Evolutionary conservation across 2,113 vertebrate genomes (phyloP).

Genomic region (Zosterops hypoxanthus): DNA sequence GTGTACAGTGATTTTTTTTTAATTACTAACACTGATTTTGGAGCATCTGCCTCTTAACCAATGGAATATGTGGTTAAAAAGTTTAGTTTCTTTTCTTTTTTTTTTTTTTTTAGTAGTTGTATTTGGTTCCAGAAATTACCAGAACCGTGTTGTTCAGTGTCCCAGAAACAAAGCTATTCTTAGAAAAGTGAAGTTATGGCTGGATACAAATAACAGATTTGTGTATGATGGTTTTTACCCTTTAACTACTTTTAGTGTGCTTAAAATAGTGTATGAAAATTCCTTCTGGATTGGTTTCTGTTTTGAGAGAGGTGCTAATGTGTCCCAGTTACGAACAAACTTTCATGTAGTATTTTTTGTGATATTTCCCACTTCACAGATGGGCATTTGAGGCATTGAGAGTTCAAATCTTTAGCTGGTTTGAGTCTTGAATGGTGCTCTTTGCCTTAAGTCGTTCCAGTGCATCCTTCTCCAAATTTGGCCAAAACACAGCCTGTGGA

Average conservation of each 20-base stretch:
- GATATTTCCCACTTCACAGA: not conserved
- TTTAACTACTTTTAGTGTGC: not conserved
- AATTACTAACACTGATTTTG: not conserved
- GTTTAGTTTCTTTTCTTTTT: not conserved
- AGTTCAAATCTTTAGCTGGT: not conserved
- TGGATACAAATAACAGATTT: not conserved
- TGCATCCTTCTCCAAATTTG: not conserved
- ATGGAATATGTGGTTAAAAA: not conserved
- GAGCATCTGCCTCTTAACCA: not conserved
- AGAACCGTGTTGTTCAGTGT: not conserved
- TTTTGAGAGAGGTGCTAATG: not conserved
- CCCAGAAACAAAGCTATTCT: not conserved
- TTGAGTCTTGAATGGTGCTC: not conserved
- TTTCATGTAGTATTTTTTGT: not conserved
- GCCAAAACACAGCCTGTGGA: not conserved
- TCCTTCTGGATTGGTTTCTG: not conserved
- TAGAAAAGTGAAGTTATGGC: not conserved
- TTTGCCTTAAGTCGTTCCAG: not conserved
- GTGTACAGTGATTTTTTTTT: not conserved
- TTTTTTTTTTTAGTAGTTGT: not conserved
- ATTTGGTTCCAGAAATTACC: not conserved
- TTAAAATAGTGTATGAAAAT: not conserved
- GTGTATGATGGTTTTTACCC: not conserved
- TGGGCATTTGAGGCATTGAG: not conserved
- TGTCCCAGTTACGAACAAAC: not conserved